These are phyloP conservation scores for Syngnathus typhle DNA, from an alignment of 2,113 vertebrate genomes.

Conservation along the genomic window DNA sequence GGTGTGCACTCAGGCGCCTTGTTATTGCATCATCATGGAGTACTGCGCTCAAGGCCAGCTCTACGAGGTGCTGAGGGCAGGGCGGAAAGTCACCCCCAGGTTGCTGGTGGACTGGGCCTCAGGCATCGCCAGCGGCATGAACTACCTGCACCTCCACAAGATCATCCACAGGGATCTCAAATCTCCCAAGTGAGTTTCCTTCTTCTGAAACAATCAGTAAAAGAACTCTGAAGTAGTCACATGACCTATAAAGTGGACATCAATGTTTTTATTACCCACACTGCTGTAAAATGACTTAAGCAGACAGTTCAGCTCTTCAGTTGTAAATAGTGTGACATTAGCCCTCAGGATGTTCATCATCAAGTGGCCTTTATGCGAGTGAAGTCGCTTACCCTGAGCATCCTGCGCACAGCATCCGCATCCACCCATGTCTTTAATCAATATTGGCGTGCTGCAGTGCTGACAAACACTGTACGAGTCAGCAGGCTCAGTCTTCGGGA, in stretches of 20 bases:
- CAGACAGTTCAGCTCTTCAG: conserved; percentile 26
- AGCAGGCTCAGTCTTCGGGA: conserved; percentile 50
- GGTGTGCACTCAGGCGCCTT: conserved; percentile 94
- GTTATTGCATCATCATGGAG: conserved; percentile 99
- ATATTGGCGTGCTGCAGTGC: conserved; percentile 50
- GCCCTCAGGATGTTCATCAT: conserved; percentile 22
- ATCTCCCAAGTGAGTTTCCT: conserved; percentile 87
- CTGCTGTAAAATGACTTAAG: conserved; percentile 10
- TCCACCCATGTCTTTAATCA: conserved; percentile 47
- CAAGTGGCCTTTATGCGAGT: background rate
- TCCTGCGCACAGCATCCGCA: conserved; percentile 15
- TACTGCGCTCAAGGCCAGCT: conserved; percentile 97
- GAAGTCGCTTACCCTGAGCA: background rate
- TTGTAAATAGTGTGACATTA: conserved; percentile 22
- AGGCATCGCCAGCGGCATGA: conserved; percentile 97
- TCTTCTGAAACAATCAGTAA: too few relatives aligned
- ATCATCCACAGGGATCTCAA: conserved; percentile 99
- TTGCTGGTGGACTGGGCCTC: conserved; percentile 97
- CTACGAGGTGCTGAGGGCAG: conserved; percentile 89
- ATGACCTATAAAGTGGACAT: background rate
- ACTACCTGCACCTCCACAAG: conserved; percentile 97
- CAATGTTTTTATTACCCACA: background rate
- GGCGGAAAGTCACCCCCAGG: conserved; percentile 85
- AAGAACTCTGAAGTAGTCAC: background rate
- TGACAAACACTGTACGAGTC: conserved; percentile 51